phyloP scores from a whole-genome alignment of 2,888 invertebrate genomes.

The Pyrocoelia pectoralis region DNA sequence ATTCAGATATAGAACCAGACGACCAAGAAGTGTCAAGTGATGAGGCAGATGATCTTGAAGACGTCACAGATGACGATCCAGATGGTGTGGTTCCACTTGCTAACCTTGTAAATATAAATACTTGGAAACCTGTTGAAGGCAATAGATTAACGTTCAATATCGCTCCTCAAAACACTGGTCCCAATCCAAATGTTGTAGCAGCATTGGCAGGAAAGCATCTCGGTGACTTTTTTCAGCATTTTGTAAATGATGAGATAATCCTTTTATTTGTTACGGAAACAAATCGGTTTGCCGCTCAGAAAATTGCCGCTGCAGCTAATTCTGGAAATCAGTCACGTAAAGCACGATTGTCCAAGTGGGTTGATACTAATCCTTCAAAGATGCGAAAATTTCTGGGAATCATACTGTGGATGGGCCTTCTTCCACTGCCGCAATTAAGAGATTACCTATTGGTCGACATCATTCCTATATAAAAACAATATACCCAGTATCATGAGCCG shows the following conservation, averaged over 20 bases:
- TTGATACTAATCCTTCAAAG: neutral
- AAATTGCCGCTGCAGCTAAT: neutral
- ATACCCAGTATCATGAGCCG: too few relatives aligned
- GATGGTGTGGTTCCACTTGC: too few relatives aligned
- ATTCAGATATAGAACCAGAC: too few relatives aligned
- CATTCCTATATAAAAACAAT: too few relatives aligned
- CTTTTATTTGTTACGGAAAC: slow-evolving; percentile 4
- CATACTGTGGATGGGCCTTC: neutral
- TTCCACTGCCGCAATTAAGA: neutral
- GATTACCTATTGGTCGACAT: neutral
- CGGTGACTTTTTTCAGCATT: neutral
- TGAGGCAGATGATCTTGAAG: too few relatives aligned
- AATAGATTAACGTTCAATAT: too few relatives aligned
- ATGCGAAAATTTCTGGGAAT: neutral
- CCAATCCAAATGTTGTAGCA: too few relatives aligned
- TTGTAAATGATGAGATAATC: neutral
- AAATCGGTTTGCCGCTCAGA: slow-evolving; percentile 9
- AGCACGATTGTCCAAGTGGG: neutral
- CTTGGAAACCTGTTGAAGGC: too few relatives aligned
- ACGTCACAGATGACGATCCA: too few relatives aligned
- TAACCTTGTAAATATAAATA: too few relatives aligned
- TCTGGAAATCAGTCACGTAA: neutral
- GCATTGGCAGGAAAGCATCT: neutral
- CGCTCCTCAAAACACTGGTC: too few relatives aligned
- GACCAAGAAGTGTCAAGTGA: too few relatives aligned